Conservation (phyloP, 2,888 invertebrate genomes). For the Stenichneumon culpator region DNA sequence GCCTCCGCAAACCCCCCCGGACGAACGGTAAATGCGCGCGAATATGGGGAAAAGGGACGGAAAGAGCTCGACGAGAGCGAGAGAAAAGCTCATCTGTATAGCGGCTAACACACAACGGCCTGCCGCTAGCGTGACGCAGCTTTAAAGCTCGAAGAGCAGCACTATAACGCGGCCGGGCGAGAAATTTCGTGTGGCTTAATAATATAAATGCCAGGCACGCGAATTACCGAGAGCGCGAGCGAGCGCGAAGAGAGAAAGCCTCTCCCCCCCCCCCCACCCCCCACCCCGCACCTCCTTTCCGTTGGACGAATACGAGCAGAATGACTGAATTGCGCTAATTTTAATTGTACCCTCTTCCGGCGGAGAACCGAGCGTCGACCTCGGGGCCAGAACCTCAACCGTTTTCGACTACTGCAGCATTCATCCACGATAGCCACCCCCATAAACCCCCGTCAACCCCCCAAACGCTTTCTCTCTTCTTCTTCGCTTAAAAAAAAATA, state of each 20-base stretch:
- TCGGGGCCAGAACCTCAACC: slow-evolving; percentile 10
- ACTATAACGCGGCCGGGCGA: slow-evolving; percentile 60
- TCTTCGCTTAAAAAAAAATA: not conserved
- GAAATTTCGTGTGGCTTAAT: slow-evolving; percentile 82
- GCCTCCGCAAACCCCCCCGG: not conserved
- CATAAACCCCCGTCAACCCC: slow-evolving; percentile 75
- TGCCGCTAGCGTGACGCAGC: slow-evolving; percentile 42
- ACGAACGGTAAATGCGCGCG: slow-evolving; percentile 14
- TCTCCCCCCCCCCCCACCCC: no score
- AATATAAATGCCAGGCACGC: slow-evolving; percentile 83
- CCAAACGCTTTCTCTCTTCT: slow-evolving; percentile 38
- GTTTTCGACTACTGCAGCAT: slow-evolving; percentile 47
- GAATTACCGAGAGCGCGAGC: slow-evolving; percentile 75
- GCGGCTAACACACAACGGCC: slow-evolving; percentile 23
- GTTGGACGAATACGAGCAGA: slow-evolving; percentile 53
- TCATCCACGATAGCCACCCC: slow-evolving; percentile 44
- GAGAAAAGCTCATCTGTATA: slow-evolving; percentile 51
- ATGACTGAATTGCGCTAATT: slow-evolving; percentile 84
- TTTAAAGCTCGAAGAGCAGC: slow-evolving; percentile 56
- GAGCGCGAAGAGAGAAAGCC: slow-evolving; percentile 14
- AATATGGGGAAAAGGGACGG: slow-evolving; percentile 26
- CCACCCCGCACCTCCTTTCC: not conserved
- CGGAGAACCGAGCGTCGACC: slow-evolving; percentile 43
- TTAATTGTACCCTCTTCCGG: slow-evolving; percentile 81
- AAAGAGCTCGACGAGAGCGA: slow-evolving; percentile 29